A percentile compares a stretch with the other conserved stretches of the same genome.
These are phyloP conservation scores for Epirrita christyi DNA, from an alignment of 2,888 invertebrate genomes.

Conservation along the genomic window DNA sequence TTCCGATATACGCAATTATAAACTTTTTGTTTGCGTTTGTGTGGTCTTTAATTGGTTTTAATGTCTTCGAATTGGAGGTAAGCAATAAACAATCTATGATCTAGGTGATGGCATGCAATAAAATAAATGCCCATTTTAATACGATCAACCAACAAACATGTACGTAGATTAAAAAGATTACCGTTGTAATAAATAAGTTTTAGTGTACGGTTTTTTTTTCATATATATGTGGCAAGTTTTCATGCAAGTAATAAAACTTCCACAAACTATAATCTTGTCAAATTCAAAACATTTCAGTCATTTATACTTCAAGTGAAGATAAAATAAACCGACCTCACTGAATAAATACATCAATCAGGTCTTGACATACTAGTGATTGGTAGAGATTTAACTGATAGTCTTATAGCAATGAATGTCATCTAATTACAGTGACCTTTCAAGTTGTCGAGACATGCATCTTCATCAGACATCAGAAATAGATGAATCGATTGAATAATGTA, in stretches of 20 bases:
- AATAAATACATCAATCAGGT: slow-evolving; percentile 10
- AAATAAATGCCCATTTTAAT: background rate
- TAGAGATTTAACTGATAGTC: slow-evolving; percentile 7
- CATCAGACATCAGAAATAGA: slow-evolving; percentile 10
- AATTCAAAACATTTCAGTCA: no score
- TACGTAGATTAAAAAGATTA: no score
- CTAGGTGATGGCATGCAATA: slow-evolving; percentile 15
- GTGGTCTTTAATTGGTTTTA: slow-evolving; percentile 39
- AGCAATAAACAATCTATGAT: slow-evolving; percentile 24
- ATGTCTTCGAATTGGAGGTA: slow-evolving; percentile 24
- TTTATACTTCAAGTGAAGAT: background rate
- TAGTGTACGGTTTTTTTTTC: no score
- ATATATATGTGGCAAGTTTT: background rate
- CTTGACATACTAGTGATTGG: background rate
- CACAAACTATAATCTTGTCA: no score
- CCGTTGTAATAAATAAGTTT: no score
- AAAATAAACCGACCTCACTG: background rate
- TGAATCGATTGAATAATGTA: background rate
- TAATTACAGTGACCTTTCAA: slow-evolving; percentile 7
- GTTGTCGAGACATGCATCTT: slow-evolving; percentile 10
- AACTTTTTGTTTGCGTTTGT: slow-evolving; percentile 45
- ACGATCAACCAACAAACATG: no score
- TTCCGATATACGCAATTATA: slow-evolving; percentile 64
- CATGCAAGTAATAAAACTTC: no score
- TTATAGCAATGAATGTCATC: background rate